These are phyloP conservation scores for Bombus soroeensis DNA, from an alignment of 1,140 invertebrate genomes.

Conservation along the genomic window DNA sequence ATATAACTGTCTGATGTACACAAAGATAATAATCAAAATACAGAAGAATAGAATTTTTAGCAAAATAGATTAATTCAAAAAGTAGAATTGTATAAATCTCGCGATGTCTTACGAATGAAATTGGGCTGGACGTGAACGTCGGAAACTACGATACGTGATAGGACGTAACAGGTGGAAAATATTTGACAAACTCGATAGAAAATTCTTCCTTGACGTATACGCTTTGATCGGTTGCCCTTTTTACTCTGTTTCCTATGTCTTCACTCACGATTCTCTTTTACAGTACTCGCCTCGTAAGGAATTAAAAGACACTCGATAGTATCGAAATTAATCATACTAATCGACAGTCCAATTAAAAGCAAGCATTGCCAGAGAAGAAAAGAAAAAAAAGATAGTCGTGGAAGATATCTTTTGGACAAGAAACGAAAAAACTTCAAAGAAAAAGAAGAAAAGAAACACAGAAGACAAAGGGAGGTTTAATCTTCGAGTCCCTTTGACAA, in stretches of 20 bases:
- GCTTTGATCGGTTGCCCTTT: background rate
- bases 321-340: background rate
- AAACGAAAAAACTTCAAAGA: background rate
- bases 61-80: background rate
- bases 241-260: conserved; percentile 4
- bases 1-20: background rate
- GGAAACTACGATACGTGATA: background rate
- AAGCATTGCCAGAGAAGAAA: background rate
- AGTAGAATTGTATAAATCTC: background rate
- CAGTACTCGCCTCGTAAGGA: background rate
- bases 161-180: background rate
- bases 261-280: background rate
- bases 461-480: background rate
- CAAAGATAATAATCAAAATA: background rate
- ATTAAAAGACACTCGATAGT: background rate
- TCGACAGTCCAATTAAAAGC: background rate
- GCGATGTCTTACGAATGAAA: background rate
- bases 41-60: background rate
- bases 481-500: conserved; percentile 15
- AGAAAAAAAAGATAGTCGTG: background rate
- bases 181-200: conserved; percentile 11
- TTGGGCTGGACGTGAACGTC: background rate
- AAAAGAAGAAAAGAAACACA: conserved; percentile 32
- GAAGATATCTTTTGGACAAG: background rate
- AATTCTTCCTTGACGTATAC: conserved; percentile 33